Conservation (phyloP, 1,140 invertebrate genomes). For the Caenorhabditis remanei region DNA sequence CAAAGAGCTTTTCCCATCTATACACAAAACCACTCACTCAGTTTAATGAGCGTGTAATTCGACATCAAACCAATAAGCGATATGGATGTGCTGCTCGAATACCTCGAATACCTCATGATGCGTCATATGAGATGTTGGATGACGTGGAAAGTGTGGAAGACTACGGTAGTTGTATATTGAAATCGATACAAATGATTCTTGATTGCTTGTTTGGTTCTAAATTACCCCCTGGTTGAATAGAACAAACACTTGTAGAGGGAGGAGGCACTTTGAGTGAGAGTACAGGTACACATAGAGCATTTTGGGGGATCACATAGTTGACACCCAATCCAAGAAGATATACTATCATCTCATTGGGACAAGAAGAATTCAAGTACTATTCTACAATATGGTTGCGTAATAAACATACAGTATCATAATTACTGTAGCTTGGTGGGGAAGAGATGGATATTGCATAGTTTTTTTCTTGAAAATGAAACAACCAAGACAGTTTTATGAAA, state of each 20-base stretch:
- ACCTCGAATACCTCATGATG: constrained; percentile 45
- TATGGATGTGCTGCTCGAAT: constrained; percentile 19
- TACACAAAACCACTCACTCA: constrained; percentile 56
- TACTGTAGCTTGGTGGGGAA: neutral
- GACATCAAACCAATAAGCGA: constrained; percentile 56
- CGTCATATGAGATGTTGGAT: neutral
- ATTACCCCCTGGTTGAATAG: neutral
- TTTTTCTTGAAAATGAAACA: neutral
- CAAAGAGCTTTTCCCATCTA: constrained; percentile 49
- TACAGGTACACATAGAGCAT: constrained; percentile 16
- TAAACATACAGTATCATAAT: constrained; percentile 43
- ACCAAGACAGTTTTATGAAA: neutral
- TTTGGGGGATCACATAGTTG: neutral
- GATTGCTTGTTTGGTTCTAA: neutral
- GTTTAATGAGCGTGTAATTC: constrained; percentile 56
- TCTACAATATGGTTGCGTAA: constrained; percentile 28
- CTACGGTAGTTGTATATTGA: constrained; percentile 28
- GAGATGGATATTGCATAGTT: too few relatives aligned
- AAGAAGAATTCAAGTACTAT: constrained; percentile 21
- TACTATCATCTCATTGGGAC: constrained; percentile 30
- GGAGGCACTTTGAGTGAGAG: neutral
- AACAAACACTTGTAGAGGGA: constrained; percentile 37
- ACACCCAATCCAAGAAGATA: constrained; percentile 45
- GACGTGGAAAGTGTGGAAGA: neutral
- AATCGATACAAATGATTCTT: constrained; percentile 9